Evolutionary conservation across 1,140 invertebrate species (phyloP).

Genomic region (Ostrea edulis): DNA sequence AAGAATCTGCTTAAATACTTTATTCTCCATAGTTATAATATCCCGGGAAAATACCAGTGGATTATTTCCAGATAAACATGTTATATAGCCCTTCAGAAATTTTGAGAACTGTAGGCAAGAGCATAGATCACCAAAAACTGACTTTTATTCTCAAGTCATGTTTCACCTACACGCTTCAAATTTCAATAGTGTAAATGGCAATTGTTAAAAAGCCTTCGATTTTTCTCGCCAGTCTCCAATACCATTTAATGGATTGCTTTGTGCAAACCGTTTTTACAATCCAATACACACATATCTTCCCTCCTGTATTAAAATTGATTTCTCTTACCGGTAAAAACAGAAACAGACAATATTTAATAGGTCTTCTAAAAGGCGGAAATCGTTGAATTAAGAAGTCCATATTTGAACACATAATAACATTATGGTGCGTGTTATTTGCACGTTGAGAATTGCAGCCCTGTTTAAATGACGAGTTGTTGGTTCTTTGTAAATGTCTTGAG

Average conservation of each 20-base stretch:
- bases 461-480: not conserved
- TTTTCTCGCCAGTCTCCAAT: conserved; percentile 11
- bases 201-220: conserved; percentile 22
- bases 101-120: not conserved
- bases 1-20: not conserved
- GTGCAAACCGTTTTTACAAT: conserved; percentile 12
- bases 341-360: conserved; percentile 23
- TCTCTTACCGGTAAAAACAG: not conserved
- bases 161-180: not conserved
- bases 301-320: conserved; percentile 16
- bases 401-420: not conserved
- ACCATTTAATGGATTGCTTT: conserved; percentile 11
- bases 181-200: conserved; percentile 17
- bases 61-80: not conserved
- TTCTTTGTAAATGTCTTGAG: too few species aligned
- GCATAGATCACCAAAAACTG: not conserved
- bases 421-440: not conserved
- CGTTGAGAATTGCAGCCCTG: not conserved
- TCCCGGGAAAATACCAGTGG: not conserved
- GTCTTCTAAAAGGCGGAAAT: not conserved
- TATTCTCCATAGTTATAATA: not conserved
- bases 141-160: not conserved
- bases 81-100: not conserved
- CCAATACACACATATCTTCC: conserved; percentile 19
- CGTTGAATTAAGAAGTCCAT: conserved; percentile 2